Conservation (phyloP, 2,797 vertebrate species). For the Ctenopoma kingsleyae region DNA sequence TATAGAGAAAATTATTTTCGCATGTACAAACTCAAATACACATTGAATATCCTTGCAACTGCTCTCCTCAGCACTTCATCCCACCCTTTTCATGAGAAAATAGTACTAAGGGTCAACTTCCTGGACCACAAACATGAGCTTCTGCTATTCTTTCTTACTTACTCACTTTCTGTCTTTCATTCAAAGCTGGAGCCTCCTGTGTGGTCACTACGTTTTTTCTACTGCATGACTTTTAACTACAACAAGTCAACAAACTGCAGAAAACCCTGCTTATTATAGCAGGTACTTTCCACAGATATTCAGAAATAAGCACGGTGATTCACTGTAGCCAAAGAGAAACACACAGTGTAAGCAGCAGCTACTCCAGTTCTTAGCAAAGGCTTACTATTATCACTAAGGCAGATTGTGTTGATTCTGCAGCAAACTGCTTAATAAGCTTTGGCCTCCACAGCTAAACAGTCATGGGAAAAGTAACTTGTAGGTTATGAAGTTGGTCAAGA, state of each 20-base stretch:
- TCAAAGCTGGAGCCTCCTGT: conserved; percentile 65
- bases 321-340: conserved; percentile 76
- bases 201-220: conserved; percentile 68
- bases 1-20: conserved; percentile 23
- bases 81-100: conserved; percentile 62
- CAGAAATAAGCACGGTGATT: conserved; percentile 77
- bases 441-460: conserved; percentile 62
- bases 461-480: conserved; percentile 61
- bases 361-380: conserved; percentile 57
- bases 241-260: conserved; percentile 77
- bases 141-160: conserved; percentile 25
- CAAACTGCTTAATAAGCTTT: conserved; percentile 60
- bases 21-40: conserved; percentile 25
- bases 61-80: conserved; percentile 52
- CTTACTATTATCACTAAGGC: conserved; percentile 53
- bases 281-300: conserved; percentile 84
- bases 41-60: conserved; percentile 42
- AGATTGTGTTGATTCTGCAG: conserved; percentile 69
- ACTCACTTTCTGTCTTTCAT: conserved; percentile 42
- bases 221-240: conserved; percentile 69
- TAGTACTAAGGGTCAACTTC: conserved; percentile 45
- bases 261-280: conserved; percentile 80
- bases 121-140: conserved; percentile 22
- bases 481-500: conserved; percentile 50
- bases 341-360: conserved; percentile 64